These are phyloP conservation scores for Tupaia chinensis DNA, from an alignment of 2,113 vertebrate genomes.

Conservation along the genomic window DNA sequence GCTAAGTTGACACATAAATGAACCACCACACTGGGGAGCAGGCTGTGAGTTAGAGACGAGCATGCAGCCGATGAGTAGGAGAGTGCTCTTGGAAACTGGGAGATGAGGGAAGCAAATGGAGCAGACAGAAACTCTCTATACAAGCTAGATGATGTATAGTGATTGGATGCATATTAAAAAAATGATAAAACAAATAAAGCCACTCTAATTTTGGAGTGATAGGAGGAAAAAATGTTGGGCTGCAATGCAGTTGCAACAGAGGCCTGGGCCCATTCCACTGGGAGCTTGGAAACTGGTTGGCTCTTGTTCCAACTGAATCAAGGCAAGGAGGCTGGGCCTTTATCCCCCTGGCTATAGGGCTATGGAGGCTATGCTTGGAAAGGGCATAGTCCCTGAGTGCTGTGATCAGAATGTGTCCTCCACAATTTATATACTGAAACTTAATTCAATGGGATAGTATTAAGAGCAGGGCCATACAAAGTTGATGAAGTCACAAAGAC, in stretches of 20 bases:
- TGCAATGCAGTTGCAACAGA: not conserved
- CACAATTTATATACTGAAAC: not conserved
- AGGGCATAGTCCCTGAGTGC: not conserved
- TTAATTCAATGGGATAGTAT: not conserved
- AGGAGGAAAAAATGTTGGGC: not conserved
- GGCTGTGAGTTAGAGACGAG: not conserved
- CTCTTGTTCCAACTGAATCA: not conserved
- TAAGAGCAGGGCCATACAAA: not conserved
- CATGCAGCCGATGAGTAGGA: rapidly evolving
- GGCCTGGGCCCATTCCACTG: not conserved
- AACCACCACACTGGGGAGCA: not conserved
- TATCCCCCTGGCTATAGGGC: not conserved
- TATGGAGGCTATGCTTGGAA: not conserved
- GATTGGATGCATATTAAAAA: too few relatives aligned
- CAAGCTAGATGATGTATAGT: too few relatives aligned
- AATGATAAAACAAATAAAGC: too few relatives aligned
- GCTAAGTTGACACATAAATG: not conserved
- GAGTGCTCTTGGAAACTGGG: not conserved
- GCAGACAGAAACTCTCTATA: not conserved
- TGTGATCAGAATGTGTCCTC: not conserved
- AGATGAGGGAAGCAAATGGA: not conserved
- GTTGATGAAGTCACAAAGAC: not conserved
- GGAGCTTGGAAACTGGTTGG: not conserved
- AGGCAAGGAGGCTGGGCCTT: not conserved
- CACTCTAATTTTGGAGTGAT: too few relatives aligned